Conservation (phyloP, 1,140 invertebrate genomes). For the Aricia agestis region DNA sequence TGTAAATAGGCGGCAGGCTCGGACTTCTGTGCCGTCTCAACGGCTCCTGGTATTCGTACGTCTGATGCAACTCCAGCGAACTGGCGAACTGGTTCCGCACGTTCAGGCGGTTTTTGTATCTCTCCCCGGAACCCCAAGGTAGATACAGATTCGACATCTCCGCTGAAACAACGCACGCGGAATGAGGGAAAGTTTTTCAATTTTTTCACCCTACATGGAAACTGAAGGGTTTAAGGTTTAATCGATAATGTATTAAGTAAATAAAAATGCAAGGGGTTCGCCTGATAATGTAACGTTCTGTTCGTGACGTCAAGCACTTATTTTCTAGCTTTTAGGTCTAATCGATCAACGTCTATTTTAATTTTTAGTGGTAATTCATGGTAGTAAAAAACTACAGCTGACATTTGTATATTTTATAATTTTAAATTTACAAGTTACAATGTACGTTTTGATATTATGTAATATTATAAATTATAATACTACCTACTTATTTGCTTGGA, state of each 20-base stretch:
- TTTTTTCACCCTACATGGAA: constrained; percentile 44
- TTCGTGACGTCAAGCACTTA: background rate
- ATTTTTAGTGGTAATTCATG: no score
- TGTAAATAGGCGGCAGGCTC: constrained; percentile 78
- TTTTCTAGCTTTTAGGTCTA: background rate
- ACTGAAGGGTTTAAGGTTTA: constrained; percentile 65
- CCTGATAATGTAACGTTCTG: background rate
- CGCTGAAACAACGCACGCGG: constrained; percentile 52
- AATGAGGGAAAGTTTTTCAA: constrained; percentile 49
- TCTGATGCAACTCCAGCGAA: constrained; percentile 66
- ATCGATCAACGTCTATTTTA: background rate
- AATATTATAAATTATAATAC: no score
- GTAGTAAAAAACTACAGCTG: no score
- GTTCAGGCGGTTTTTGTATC: constrained; percentile 61
- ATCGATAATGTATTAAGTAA: constrained; percentile 58
- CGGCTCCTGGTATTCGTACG: constrained; percentile 62
- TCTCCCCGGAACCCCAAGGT: constrained; percentile 63
- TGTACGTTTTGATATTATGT: no score
- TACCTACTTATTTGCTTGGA: no score
- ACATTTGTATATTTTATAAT: no score
- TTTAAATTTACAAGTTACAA: no score
- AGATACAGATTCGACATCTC: constrained; percentile 70
- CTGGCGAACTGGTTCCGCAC: constrained; percentile 70
- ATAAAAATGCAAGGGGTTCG: constrained; percentile 18
- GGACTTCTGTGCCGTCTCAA: constrained; percentile 75